These are phyloP conservation scores for Ranitomeya variabilis DNA, from an alignment of 2,113 vertebrate genomes.

Conservation along the genomic window DNA sequence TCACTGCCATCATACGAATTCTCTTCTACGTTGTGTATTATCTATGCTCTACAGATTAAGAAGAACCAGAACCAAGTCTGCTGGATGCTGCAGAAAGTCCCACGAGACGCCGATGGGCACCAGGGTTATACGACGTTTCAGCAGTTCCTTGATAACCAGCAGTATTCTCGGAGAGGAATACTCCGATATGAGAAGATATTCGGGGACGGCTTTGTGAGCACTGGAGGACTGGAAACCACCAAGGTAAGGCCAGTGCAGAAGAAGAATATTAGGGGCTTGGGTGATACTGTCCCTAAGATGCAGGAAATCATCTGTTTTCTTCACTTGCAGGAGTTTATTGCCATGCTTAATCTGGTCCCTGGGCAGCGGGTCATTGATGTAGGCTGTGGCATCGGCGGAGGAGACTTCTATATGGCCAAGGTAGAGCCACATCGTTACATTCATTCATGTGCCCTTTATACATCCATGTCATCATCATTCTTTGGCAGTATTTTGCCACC, in stretches of 20 bases:
- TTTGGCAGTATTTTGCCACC: no score
- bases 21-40: neutral
- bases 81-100: slow-evolving; percentile 78
- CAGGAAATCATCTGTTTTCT: neutral
- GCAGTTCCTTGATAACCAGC: slow-evolving; percentile 81
- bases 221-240: slow-evolving; percentile 77
- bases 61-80: slow-evolving; percentile 83
- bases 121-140: slow-evolving; percentile 76
- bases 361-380: slow-evolving; percentile 80
- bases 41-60: slow-evolving; percentile 73
- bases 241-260: slow-evolving; percentile 67
- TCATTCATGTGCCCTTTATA: neutral
- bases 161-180: slow-evolving; percentile 78
- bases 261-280: no score
- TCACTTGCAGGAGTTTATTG: slow-evolving; percentile 75
- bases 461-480: no score
- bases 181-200: slow-evolving; percentile 83
- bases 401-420: slow-evolving; percentile 86
- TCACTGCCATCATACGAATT: neutral
- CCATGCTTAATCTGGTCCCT: slow-evolving; percentile 72
- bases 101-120: slow-evolving; percentile 60
- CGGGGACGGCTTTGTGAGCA: slow-evolving; percentile 80
- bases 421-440: slow-evolving; percentile 59
- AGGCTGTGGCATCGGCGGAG: slow-evolving; percentile 83
- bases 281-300: neutral